These are phyloP conservation scores for Heterotilapia buettikoferi DNA, from an alignment of 2,113 vertebrate species.

Conservation along the genomic window DNA sequence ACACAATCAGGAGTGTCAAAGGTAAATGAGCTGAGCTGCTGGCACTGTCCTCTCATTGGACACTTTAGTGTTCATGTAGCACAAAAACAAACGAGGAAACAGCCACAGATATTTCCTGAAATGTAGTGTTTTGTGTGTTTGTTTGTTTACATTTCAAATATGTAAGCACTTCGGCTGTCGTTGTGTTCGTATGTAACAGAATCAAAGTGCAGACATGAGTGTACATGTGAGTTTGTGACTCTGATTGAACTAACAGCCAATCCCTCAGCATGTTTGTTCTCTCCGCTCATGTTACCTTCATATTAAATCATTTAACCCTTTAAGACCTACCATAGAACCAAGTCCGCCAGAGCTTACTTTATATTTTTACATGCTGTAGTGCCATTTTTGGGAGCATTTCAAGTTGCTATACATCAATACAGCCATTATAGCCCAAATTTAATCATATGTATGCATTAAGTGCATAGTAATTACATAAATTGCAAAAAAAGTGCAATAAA, in stretches of 20 bases:
- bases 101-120: background rate
- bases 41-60: background rate
- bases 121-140: background rate
- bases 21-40: background rate
- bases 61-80: background rate
- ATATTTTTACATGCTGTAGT: accelerated
- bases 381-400: background rate
- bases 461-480: background rate
- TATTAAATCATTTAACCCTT: background rate
- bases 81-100: background rate
- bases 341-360: accelerated
- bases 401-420: accelerated
- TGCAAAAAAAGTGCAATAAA: background rate
- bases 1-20: background rate
- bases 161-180: background rate
- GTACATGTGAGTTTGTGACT: background rate
- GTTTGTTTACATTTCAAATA: background rate
- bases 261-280: background rate
- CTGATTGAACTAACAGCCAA: background rate
- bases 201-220: background rate
- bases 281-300: background rate
- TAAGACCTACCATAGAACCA: background rate
- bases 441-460: background rate
- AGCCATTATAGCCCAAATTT: accelerated
- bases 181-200: background rate